Conservation (phyloP, 2,113 vertebrate genomes). For the Hyperoodon ampullatus region DNA sequence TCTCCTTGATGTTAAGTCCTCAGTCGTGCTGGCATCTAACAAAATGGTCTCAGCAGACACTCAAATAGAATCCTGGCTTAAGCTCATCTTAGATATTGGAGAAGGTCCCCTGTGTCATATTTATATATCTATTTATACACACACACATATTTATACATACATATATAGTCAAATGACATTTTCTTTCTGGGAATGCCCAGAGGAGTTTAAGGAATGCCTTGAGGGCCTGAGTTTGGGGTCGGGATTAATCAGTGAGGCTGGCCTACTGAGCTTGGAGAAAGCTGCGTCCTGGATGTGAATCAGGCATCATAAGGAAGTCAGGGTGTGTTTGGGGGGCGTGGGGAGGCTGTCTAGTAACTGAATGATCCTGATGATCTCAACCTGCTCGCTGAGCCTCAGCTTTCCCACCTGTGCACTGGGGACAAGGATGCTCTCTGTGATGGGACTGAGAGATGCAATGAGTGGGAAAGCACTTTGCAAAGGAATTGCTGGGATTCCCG, state of each 20-base stretch:
- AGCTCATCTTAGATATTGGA: background rate
- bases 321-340: fast-evolving
- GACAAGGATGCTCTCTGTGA: fast-evolving
- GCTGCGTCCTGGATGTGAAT: background rate
- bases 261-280: background rate
- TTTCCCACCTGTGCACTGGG: background rate
- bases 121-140: too few relatives aligned
- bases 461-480: background rate
- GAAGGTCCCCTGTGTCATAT: background rate
- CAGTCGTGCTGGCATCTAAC: background rate
- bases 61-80: background rate
- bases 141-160: background rate
- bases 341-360: background rate
- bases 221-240: background rate
- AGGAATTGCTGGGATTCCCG: background rate
- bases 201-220: background rate
- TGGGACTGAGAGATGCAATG: background rate
- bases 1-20: background rate
- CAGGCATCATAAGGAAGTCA: fast-evolving
- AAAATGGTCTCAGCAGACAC: background rate
- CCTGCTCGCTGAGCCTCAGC: background rate
- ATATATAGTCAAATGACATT: fast-evolving
- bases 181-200: background rate
- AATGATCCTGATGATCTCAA: background rate
- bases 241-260: background rate